Conservation (phyloP, 2,888 invertebrate genomes). For the Neria commutata region DNA sequence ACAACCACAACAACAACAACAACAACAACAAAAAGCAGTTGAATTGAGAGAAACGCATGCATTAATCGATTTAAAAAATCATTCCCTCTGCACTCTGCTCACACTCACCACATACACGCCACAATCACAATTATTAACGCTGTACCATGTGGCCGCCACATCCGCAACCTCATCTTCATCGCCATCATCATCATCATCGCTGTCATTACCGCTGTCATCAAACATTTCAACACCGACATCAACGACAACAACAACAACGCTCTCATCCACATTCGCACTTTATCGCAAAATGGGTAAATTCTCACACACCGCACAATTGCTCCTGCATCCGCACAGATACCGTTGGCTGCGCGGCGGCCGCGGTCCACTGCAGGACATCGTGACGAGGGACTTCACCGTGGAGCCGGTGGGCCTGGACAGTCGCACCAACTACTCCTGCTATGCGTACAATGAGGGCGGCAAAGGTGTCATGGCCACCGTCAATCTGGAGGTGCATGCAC, state of each 20-base stretch:
- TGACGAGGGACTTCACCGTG: constrained; percentile 78
- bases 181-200: constrained; percentile 26
- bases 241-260: constrained; percentile 33
- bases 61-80: constrained; percentile 54
- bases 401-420: constrained; percentile 84
- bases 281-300: constrained; percentile 59
- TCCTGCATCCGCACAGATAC: constrained; percentile 64
- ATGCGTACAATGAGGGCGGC: constrained; percentile 85
- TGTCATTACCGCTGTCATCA: constrained; percentile 18
- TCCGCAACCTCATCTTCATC: constrained; percentile 1
- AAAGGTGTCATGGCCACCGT: constrained; percentile 73
- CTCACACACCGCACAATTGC: constrained; percentile 53
- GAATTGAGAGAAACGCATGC: constrained; percentile 56
- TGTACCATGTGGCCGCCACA: constrained; percentile 40
- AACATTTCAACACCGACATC: constrained; percentile 19
- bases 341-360: constrained; percentile 83
- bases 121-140: constrained; percentile 56
- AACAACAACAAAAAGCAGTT: constrained; percentile 34
- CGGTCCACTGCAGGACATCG: constrained; percentile 73
- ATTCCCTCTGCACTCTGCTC: constrained; percentile 55
- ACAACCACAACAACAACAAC: constrained; percentile 22
- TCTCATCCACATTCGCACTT: constrained; percentile 34
- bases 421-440: constrained; percentile 87
- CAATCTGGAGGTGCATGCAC: constrained; percentile 77
- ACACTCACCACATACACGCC: constrained; percentile 55